Evolutionary conservation across 2,797 vertebrate species (phyloP).

Genomic region (Gymnoscopelus braueri): DNA sequence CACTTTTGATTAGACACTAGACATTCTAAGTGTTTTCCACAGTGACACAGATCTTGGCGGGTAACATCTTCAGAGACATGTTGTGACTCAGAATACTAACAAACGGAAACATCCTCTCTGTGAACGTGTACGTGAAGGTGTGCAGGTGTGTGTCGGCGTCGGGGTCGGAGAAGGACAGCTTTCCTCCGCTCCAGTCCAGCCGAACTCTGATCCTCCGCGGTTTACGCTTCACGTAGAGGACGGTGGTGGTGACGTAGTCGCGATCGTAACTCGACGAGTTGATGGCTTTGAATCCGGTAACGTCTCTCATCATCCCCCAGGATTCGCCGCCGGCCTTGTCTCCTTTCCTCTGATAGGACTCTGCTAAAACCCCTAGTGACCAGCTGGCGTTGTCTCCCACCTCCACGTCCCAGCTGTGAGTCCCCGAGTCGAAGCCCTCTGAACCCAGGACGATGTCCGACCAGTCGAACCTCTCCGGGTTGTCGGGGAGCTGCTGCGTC

Average conservation of each 20-base stretch:
- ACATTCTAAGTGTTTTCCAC: no score
- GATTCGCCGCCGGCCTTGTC: neutral
- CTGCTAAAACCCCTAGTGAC: conserved; percentile 20
- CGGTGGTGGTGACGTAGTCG: neutral
- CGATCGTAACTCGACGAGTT: neutral
- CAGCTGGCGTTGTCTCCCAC: conserved; percentile 12
- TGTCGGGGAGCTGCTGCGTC: neutral
- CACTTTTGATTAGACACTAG: no score
- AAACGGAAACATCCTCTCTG: neutral
- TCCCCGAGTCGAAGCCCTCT: neutral
- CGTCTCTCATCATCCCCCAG: neutral
- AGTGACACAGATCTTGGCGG: neutral
- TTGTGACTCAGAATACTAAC: conserved; percentile 1
- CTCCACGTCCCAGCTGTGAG: conserved; percentile 9
- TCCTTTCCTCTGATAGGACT: conserved; percentile 19
- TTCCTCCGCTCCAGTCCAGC: conserved; percentile 17
- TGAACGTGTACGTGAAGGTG: conserved; percentile 5
- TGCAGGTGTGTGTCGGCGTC: neutral
- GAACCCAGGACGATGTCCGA: conserved; percentile 5
- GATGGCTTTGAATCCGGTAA: no score
- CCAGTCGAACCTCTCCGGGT: conserved; percentile 13
- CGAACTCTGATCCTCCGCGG: conserved; percentile 1
- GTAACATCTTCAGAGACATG: conserved; percentile 9
- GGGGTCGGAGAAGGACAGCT: conserved; percentile 14
- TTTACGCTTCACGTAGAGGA: no score